Conservation (phyloP, 2,113 vertebrate species). For the Odontesthes bonariensis region DNA sequence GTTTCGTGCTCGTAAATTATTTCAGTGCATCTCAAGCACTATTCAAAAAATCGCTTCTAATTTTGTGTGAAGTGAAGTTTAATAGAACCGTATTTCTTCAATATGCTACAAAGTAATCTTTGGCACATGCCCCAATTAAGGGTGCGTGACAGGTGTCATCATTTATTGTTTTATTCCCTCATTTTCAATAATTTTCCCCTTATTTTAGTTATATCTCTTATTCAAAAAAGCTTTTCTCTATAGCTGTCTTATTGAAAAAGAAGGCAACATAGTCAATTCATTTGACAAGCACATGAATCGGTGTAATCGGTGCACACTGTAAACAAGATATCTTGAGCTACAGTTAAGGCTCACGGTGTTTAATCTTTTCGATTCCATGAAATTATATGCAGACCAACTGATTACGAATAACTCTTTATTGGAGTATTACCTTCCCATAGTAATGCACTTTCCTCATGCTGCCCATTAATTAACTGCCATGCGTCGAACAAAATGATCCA, state of each 20-base stretch:
- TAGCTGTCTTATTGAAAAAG: background rate
- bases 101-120: constrained; percentile 16
- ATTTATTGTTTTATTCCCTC: constrained; percentile 24
- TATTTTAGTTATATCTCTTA: background rate
- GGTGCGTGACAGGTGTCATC: constrained; percentile 38
- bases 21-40: constrained; percentile 29
- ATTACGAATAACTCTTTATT: too few relatives aligned
- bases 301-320: too few relatives aligned
- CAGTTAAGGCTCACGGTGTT: too few relatives aligned
- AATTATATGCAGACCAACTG: too few relatives aligned
- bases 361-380: too few relatives aligned
- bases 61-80: constrained; percentile 53
- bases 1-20: constrained; percentile 52
- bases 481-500: constrained; percentile 14
- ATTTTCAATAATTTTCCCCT: background rate
- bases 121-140: constrained; percentile 19
- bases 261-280: constrained; percentile 18
- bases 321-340: too few relatives aligned
- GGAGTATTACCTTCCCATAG: too few relatives aligned
- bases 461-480: constrained; percentile 41
- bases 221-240: constrained; percentile 2
- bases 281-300: constrained; percentile 15
- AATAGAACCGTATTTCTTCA: constrained; percentile 67
- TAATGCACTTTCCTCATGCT: background rate
- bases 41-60: constrained; percentile 62